phyloP scores from a whole-genome alignment of 2,113 vertebrate genomes.

The Garra rufa region DNA sequence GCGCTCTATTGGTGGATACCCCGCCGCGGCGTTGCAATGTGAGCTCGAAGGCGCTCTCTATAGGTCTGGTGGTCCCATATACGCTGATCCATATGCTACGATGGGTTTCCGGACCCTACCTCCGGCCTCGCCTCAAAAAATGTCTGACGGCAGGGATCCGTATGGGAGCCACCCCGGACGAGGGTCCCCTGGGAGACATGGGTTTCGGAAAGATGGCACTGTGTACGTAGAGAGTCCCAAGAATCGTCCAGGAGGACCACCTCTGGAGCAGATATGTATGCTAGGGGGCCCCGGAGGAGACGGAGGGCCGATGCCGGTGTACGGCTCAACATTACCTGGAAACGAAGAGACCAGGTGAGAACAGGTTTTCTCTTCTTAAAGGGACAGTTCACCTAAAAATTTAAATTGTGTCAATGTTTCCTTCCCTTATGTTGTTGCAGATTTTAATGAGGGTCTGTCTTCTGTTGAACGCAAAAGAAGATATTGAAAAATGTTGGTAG shows the following conservation, averaged over 20 bases:
- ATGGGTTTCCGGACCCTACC: constrained; percentile 86
- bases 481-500: neutral
- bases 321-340: constrained; percentile 80
- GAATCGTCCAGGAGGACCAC: constrained; percentile 73
- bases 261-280: constrained; percentile 84
- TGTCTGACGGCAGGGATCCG: constrained; percentile 82
- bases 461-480: neutral
- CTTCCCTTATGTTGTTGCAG: neutral
- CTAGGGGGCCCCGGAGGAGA: constrained; percentile 82
- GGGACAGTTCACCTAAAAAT: neutral
- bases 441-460: no score
- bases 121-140: constrained; percentile 92
- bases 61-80: constrained; percentile 87
- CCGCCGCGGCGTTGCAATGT: constrained; percentile 89
- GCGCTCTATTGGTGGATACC: constrained; percentile 91
- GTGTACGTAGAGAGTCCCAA: constrained; percentile 92
- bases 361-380: neutral
- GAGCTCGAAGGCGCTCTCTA: constrained; percentile 91
- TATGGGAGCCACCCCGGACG: constrained; percentile 87
- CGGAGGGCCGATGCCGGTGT: constrained; percentile 79
- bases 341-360: constrained; percentile 94
- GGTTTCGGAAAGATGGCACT: constrained; percentile 88
- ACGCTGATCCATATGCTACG: constrained; percentile 84
- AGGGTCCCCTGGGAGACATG: constrained; percentile 91
- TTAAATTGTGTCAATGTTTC: neutral